Percentiles rank a stretch among this genome's conserved stretches.
Evolutionary conservation across 2,797 vertebrate species (phyloP).

Genomic region (Anguilla marmorata): DNA sequence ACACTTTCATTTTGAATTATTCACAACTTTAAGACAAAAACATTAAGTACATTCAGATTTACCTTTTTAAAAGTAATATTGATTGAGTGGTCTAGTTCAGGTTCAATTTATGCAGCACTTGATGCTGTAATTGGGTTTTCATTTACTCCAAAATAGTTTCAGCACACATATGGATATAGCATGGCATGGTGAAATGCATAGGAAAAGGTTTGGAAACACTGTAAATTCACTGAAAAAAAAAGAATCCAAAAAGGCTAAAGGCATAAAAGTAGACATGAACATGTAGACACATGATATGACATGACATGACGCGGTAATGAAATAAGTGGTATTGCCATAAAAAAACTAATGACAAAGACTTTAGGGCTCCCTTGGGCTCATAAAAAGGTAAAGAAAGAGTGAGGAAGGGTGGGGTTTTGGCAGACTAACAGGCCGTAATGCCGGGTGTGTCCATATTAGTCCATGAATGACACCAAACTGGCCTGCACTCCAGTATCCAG

Average conservation of each 20-base stretch:
- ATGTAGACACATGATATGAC: background rate
- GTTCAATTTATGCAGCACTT: background rate
- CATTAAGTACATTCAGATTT: background rate
- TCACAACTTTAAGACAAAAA: background rate
- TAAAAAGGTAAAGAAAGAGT: background rate
- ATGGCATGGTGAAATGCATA: background rate
- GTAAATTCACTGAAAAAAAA: background rate
- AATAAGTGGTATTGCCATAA: background rate
- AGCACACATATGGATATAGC: background rate
- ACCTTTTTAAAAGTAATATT: background rate
- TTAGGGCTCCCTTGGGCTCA: conserved; percentile 26
- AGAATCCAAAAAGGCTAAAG: background rate
- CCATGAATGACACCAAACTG: conserved; percentile 64
- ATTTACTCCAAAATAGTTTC: background rate
- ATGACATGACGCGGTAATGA: background rate
- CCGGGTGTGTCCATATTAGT: conserved; percentile 71
- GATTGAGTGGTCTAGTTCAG: background rate
- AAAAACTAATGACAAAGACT: conserved; percentile 46
- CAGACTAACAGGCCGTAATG: conserved; percentile 34
- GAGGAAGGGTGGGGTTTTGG: conserved; percentile 23
- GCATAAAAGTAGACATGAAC: background rate
- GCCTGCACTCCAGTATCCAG: conserved; percentile 67
- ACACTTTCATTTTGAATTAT: background rate
- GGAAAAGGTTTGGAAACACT: background rate
- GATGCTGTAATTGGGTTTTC: background rate